Evolutionary conservation across 2,888 invertebrate species (phyloP), one percentile per base, ranked within the genome.

Genomic region (Cryptocheilus praepositus): DNA sequence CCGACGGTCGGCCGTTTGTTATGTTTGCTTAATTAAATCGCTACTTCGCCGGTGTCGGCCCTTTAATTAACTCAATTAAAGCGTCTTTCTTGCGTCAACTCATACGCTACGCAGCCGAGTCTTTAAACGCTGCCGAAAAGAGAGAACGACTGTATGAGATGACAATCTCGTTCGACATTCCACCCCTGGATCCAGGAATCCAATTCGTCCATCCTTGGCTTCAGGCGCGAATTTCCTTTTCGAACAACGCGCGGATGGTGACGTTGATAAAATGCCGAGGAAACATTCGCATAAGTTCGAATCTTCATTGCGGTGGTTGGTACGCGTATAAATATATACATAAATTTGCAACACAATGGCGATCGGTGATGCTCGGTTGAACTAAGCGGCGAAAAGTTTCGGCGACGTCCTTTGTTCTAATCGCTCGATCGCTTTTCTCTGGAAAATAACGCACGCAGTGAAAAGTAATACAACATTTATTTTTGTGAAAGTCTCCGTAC

Each of bases 61-160:
- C 36, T 36, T 73, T 70, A 73, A 76, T 79, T 74, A 75, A 74
- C 72, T 80, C 71, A 71, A 81, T 81, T 72, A 74, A 77, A 63
- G 22, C 70, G 49, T 60, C 51, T 51, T 3, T 16, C 56, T 21
- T 22, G 54, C 22, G 25, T 5, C 3, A 25, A 25, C 25, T 25
- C 25, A 25, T 25, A 25, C 25, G 25, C 25, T 5, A 25, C 25
- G 25, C 3, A 3, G 25, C 25, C 3, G 5, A 25, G 25, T 2
- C 25, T 25, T 25, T 25, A 5, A 25, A 25, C 3, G 5, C 3
- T 25, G 36, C 11, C 36, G 36, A 36, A 36, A 36, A 36, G 36
- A 11, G 36, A 11, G 13, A 7, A 36, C 36, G 36, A 1, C 7
- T 4, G 36, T 1, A 36, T 7, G 36, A 57, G 57, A 57, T 57